Percentiles rank a stretch among this genome's conserved stretches.
phyloP scores from a whole-genome alignment of 2,888 invertebrate genomes.

The Sphecodes monilicornis region DNA sequence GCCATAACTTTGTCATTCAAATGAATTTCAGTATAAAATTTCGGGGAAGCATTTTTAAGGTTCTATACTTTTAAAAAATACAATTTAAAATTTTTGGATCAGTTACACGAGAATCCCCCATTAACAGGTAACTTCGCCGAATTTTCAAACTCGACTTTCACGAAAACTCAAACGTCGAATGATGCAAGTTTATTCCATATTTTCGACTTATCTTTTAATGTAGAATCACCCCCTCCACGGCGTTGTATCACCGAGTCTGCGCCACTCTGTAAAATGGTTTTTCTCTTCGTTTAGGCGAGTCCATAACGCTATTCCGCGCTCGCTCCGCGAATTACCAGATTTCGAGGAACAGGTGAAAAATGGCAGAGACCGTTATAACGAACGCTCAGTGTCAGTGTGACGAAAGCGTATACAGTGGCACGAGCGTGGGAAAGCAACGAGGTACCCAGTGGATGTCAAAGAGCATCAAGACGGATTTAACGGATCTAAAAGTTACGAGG shows the following conservation, averaged over 20 bases:
- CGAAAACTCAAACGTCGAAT: no score
- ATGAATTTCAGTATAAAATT: no score
- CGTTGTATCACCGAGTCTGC: neutral
- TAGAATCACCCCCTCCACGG: neutral
- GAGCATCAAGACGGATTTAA: slow-evolving; percentile 55
- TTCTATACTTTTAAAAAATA: no score
- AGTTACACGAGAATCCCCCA: no score
- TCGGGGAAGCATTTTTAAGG: no score
- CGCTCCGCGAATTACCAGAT: neutral
- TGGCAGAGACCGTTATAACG: neutral
- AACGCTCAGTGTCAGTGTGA: neutral
- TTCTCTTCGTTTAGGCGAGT: neutral
- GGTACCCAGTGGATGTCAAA: slow-evolving; percentile 37
- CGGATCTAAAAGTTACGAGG: slow-evolving; percentile 71
- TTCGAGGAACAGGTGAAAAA: neutral
- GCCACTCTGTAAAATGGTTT: neutral
- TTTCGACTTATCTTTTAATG: neutral
- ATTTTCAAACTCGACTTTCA: no score
- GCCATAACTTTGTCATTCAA: no score
- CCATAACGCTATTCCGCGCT: neutral
- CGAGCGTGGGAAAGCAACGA: slow-evolving; percentile 33
- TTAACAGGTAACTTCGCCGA: no score
- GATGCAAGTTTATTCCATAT: neutral
- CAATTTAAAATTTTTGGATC: no score
- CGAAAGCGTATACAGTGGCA: slow-evolving; percentile 7